phyloP scores from a whole-genome alignment of 1,140 invertebrate genomes.

The Laodelphax striatellus region DNA sequence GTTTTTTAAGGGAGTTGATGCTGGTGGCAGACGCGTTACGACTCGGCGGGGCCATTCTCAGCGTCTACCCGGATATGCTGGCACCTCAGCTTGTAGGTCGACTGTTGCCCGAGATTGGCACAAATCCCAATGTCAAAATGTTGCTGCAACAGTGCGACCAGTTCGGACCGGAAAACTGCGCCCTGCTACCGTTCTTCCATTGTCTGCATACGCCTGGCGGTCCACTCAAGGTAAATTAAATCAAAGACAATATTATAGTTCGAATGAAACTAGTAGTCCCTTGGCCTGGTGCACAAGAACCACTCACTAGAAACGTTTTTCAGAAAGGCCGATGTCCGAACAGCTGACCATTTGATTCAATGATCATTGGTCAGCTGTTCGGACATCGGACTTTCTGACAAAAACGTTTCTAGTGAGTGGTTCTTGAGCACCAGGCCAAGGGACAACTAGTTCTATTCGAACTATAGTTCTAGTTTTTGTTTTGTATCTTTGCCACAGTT shows the following conservation, averaged over 20 bases:
- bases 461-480: no score
- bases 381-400: no score
- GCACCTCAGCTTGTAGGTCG: conserved; percentile 89
- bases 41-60: conserved; percentile 80
- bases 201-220: conserved; percentile 95
- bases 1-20: conserved; percentile 76
- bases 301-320: no score
- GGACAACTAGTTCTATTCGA: no score
- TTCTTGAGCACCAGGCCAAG: no score
- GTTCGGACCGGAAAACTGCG: conserved; percentile 75
- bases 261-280: no score
- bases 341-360: no score
- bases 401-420: no score
- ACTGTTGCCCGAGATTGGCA: conserved; percentile 79
- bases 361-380: no score
- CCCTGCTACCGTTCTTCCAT: conserved; percentile 84
- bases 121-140: conserved; percentile 72
- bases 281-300: no score
- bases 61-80: conserved; percentile 88
- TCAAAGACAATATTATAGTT: neutral
- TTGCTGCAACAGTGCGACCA: conserved; percentile 82
- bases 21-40: conserved; percentile 89
- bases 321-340: no score
- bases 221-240: conserved; percentile 66
- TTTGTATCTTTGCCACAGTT: no score